These are phyloP conservation scores for Manduca sexta DNA, from an alignment of 1,140 invertebrate genomes.

Conservation along the genomic window DNA sequence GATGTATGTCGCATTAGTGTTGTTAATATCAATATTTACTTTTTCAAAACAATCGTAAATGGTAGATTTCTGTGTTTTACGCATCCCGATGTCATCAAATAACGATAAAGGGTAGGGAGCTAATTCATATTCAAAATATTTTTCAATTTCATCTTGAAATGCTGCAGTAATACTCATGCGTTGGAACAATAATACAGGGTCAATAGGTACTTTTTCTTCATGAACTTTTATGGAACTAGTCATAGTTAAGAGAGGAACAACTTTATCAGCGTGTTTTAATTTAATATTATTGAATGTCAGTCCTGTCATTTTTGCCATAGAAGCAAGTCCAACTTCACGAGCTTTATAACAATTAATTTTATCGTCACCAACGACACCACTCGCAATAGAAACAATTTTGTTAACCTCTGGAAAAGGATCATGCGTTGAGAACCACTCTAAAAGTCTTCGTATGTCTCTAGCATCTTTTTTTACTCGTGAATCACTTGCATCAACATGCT, in stretches of 20 bases:
- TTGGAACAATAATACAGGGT: conserved; percentile 53
- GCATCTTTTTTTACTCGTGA: conserved; percentile 49
- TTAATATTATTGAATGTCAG: conserved; percentile 41
- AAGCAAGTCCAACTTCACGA: conserved; percentile 37
- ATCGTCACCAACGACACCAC: conserved; percentile 42
- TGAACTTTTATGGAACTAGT: conserved; percentile 39
- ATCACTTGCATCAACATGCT: conserved; percentile 56
- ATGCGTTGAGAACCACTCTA: conserved; percentile 46
- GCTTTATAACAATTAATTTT: conserved; percentile 55
- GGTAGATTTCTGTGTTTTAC: conserved; percentile 38
- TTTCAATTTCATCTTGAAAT: conserved; percentile 32
- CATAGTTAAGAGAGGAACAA: conserved; percentile 36
- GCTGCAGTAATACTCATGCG: conserved; percentile 27
- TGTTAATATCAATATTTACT: conserved; percentile 23
- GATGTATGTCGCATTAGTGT: conserved; percentile 15
- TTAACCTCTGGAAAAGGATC: conserved; percentile 22
- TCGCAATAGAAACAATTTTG: conserved; percentile 37
- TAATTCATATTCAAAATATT: conserved; percentile 49
- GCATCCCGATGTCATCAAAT: conserved; percentile 41
- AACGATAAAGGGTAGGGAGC: conserved; percentile 22
- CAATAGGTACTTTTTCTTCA: conserved; percentile 35
- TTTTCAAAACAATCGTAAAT: conserved; percentile 38
- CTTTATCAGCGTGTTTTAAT: conserved; percentile 43
- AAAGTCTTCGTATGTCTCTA: conserved; percentile 37
- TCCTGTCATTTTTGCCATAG: conserved; percentile 31